phyloP scores from a whole-genome alignment of 2,888 invertebrate genomes.

The Amphipoea oculea region DNA sequence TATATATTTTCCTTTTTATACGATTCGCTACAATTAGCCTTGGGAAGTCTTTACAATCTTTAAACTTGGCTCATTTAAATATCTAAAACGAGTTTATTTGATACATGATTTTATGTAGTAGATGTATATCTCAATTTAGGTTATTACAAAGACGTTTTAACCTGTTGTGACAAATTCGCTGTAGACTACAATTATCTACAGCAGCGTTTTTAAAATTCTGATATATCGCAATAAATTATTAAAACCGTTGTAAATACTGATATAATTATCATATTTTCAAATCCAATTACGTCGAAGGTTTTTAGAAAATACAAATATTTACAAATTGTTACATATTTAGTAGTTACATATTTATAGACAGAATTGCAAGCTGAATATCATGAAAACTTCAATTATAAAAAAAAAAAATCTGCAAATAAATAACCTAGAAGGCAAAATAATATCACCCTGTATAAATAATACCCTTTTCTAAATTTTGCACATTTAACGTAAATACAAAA shows the following conservation, averaged over 20 bases:
- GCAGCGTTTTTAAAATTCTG: conserved; percentile 3
- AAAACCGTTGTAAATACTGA: conserved; percentile 33
- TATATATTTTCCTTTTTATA: conserved; percentile 38
- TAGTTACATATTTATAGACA: conserved; percentile 45
- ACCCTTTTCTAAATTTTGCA: conserved; percentile 53
- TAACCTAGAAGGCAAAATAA: conserved; percentile 43
- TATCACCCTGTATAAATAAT: conserved; percentile 54
- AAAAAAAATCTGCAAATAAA: conserved; percentile 39
- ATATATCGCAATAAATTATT: conserved; percentile 26
- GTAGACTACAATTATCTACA: conserved; percentile 6
- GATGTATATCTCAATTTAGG: conserved; percentile 10
- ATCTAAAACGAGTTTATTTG: conserved; percentile 38
- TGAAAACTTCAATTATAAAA: conserved; percentile 41
- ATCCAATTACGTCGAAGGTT: conserved; percentile 27
- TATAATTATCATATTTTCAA: conserved; percentile 35
- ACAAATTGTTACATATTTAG: conserved; percentile 50
- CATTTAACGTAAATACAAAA: conserved; percentile 44
- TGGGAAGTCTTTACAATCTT: conserved; percentile 25
- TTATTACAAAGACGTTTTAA: conserved; percentile 17
- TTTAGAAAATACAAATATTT: conserved; percentile 60
- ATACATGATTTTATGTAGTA: conserved; percentile 14
- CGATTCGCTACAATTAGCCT: conserved; percentile 18
- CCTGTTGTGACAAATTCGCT: conserved; percentile 26
- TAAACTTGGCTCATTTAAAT: conserved; percentile 26
- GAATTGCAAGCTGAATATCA: conserved; percentile 38